Percentiles rank a stretch among this genome's conserved stretches.
These are phyloP conservation scores for Deroptyus accipitrinus DNA, from an alignment of 2,113 vertebrate species.

Conservation along the genomic window DNA sequence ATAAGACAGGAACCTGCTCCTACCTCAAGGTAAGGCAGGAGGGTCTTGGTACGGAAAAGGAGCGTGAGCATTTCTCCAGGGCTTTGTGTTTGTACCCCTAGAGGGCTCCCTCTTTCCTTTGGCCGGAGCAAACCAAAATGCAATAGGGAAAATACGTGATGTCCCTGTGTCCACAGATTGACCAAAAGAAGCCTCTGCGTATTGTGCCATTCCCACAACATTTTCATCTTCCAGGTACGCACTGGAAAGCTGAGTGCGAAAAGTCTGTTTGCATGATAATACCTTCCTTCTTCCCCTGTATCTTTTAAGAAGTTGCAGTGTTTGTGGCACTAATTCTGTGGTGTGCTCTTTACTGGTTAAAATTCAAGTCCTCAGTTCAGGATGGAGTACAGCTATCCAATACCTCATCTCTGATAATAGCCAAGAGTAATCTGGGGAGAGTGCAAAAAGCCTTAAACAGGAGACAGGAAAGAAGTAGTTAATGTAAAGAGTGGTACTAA, in stretches of 20 bases:
- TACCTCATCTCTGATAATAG: background rate
- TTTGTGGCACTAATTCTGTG: background rate
- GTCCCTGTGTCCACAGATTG: fast-evolving
- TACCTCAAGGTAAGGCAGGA: background rate
- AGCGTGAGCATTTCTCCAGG: fast-evolving
- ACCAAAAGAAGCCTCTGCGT: fast-evolving
- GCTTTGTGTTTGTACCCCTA: conserved; percentile 6
- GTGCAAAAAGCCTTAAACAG: background rate
- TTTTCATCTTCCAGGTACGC: too few species aligned
- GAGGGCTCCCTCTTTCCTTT: conserved; percentile 44
- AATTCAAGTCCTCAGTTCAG: background rate
- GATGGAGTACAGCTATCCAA: background rate
- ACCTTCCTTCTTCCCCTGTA: background rate
- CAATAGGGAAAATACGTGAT: fast-evolving
- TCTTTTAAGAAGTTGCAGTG: background rate
- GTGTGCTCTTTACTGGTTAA: background rate
- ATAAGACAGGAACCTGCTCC: fast-evolving
- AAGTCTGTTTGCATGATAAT: background rate
- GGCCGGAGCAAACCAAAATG: fast-evolving
- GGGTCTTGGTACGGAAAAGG: fast-evolving
- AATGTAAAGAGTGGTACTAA: background rate
- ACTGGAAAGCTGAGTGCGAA: background rate
- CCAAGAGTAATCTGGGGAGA: background rate
- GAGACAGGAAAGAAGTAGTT: background rate
- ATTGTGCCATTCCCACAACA: fast-evolving